Conservation (phyloP, 2,797 vertebrate species). For the Etheostoma nigrum region DNA sequence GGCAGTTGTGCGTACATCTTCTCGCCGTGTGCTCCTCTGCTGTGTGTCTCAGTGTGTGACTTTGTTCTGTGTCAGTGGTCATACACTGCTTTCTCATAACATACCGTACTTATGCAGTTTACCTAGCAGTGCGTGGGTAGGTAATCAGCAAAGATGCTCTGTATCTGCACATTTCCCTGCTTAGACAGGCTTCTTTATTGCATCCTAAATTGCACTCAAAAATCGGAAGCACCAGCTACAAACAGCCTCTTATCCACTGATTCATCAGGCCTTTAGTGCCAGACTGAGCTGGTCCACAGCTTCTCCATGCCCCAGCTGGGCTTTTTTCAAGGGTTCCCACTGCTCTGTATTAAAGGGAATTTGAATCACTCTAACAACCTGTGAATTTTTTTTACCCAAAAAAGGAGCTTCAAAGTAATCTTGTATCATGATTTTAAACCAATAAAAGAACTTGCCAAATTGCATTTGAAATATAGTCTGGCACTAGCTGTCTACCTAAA, state of each 20-base stretch:
- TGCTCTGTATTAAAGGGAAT: constrained; percentile 26
- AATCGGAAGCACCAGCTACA: constrained; percentile 41
- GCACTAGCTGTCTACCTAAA: neutral
- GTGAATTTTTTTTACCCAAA: constrained; percentile 9
- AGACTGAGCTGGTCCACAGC: constrained; percentile 52
- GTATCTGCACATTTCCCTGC: constrained; percentile 41
- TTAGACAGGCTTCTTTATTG: constrained; percentile 27
- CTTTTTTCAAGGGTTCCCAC: constrained; percentile 37
- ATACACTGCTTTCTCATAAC: constrained; percentile 84
- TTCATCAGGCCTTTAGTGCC: constrained; percentile 46
- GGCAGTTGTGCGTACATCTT: constrained; percentile 54
- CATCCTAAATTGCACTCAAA: constrained; percentile 40
- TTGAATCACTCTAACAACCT: constrained; percentile 33
- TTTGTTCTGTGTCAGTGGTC: constrained; percentile 71
- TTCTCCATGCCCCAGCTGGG: constrained; percentile 39
- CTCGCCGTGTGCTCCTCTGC: constrained; percentile 57
- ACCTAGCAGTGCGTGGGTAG: constrained; percentile 20
- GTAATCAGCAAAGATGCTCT: constrained; percentile 26
- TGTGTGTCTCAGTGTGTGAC: constrained; percentile 69
- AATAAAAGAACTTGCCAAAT: neutral
- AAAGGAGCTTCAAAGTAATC: constrained; percentile 1
- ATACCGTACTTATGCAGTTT: constrained; percentile 63
- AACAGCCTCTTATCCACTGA: constrained; percentile 61
- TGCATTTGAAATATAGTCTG: neutral
- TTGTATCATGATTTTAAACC: neutral